A percentile compares a stretch with the other conserved stretches of the same genome.
Evolutionary conservation across 2,113 vertebrate species (phyloP).

Genomic region (Plotosus lineatus): DNA sequence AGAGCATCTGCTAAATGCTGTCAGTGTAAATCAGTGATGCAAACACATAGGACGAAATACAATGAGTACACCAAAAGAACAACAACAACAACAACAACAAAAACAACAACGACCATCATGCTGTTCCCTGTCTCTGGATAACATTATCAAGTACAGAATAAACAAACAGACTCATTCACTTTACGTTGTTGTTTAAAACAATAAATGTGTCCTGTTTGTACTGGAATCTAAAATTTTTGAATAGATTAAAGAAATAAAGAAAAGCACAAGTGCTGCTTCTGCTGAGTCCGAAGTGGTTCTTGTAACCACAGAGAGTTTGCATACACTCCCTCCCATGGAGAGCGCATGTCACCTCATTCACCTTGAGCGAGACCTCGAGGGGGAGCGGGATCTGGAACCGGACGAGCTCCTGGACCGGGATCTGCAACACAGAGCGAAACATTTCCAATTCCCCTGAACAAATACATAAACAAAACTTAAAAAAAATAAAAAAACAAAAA

Average conservation of each 20-base stretch:
- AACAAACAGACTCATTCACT: background rate
- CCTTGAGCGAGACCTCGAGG: constrained; percentile 99
- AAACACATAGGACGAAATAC: background rate
- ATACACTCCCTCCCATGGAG: constrained; percentile 79
- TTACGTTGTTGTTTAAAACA: too few species aligned
- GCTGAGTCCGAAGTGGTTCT: constrained; percentile 55
- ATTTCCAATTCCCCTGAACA: constrained; percentile 34
- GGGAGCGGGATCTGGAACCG: constrained; percentile 94
- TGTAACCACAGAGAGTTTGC: constrained; percentile 60
- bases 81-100: too few species aligned
- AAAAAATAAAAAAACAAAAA: background rate
- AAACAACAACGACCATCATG: background rate
- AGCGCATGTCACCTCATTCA: constrained; percentile 98
- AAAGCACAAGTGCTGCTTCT: background rate
- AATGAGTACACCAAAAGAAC: constrained; percentile 3
- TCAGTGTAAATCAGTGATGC: constrained; percentile 40
- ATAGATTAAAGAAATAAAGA: too few species aligned
- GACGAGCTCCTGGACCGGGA: constrained; percentile 95
- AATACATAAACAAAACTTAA: background rate
- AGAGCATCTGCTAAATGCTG: too few species aligned
- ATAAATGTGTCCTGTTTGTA: background rate
- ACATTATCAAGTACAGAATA: too few species aligned
- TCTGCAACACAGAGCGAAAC: constrained; percentile 78
- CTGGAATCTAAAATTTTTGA: background rate
- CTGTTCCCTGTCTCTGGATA: background rate